A percentile compares a stretch with the other conserved stretches of the same genome.
phyloP scores from a whole-genome alignment of 1,140 invertebrate genomes.

The Aplysia californica region DNA sequence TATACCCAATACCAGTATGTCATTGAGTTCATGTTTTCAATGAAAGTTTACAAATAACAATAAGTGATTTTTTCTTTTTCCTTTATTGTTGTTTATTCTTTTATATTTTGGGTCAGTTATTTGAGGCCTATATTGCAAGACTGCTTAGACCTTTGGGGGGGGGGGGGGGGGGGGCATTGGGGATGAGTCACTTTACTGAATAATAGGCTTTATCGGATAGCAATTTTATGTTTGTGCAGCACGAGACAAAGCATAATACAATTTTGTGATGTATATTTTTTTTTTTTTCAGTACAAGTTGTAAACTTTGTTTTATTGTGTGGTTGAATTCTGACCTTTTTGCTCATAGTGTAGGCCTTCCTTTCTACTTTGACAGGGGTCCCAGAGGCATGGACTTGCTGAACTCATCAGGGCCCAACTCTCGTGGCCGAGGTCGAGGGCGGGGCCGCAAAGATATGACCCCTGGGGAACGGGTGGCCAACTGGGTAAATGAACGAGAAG shows the following conservation, averaged over 20 bases:
- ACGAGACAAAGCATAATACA: too few species aligned
- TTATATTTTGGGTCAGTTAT: too few species aligned
- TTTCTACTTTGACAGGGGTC: slow-evolving; percentile 12
- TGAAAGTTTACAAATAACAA: too few species aligned
- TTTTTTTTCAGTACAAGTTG: background rate
- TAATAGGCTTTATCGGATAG: too few species aligned
- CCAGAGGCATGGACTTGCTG: slow-evolving; percentile 34
- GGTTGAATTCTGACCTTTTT: background rate
- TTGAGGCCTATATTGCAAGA: too few species aligned
- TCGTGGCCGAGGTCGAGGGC: slow-evolving; percentile 39
- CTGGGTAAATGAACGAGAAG: slow-evolving; percentile 22
- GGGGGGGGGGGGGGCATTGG: too few species aligned
- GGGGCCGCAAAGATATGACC: slow-evolving; percentile 21
- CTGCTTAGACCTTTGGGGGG: too few species aligned
- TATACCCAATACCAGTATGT: too few species aligned
- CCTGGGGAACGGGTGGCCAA: slow-evolving; percentile 5
- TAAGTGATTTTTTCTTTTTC: too few species aligned
- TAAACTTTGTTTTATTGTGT: background rate
- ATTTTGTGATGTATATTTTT: background rate
- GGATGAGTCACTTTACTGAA: background rate
- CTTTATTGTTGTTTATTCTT: too few species aligned
- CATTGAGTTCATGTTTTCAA: too few species aligned
- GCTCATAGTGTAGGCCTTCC: background rate
- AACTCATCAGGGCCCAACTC: slow-evolving; percentile 25
- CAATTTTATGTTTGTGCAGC: too few species aligned